These are phyloP conservation scores for Theretra japonica DNA, from an alignment of 2,888 invertebrate species.

Conservation along the genomic window DNA sequence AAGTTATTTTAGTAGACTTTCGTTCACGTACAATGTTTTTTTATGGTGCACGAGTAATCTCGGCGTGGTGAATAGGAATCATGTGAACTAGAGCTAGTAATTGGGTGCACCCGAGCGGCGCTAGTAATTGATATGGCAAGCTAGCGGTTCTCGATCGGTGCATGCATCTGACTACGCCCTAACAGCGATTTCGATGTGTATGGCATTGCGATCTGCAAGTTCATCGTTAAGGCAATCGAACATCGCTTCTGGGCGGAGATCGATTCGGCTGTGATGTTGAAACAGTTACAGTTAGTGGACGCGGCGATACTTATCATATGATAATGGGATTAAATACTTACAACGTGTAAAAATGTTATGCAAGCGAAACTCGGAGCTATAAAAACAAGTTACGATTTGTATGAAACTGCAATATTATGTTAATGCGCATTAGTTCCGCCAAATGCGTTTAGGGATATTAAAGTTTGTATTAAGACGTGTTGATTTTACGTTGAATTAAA, in stretches of 20 bases:
- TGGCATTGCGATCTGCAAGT: constrained; percentile 55
- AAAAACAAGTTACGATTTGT: constrained; percentile 8
- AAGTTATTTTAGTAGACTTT: constrained; percentile 3
- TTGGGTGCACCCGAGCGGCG: constrained; percentile 78
- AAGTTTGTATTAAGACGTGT: background rate
- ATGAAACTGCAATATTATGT: constrained; percentile 20
- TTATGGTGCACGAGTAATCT: constrained; percentile 54
- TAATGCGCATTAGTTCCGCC: constrained; percentile 19
- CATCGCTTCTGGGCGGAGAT: constrained; percentile 57
- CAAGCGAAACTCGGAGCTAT: background rate
- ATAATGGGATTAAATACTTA: constrained; percentile 65
- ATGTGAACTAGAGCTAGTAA: constrained; percentile 79
- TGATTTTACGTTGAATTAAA: background rate
- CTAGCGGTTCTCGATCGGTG: constrained; percentile 74
- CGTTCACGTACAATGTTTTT: constrained; percentile 37
- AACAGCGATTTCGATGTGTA: constrained; percentile 45
- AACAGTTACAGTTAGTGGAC: constrained; percentile 72
- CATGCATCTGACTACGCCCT: constrained; percentile 70
- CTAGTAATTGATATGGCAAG: constrained; percentile 79
- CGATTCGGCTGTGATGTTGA: constrained; percentile 65
- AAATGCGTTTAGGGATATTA: background rate
- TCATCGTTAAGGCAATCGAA: constrained; percentile 56
- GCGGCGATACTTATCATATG: constrained; percentile 60
- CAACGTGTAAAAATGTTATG: constrained; percentile 23
- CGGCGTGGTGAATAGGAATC: constrained; percentile 70